Evolutionary conservation across 2,888 invertebrate species (phyloP).

Genomic region (Belgica antarctica): DNA sequence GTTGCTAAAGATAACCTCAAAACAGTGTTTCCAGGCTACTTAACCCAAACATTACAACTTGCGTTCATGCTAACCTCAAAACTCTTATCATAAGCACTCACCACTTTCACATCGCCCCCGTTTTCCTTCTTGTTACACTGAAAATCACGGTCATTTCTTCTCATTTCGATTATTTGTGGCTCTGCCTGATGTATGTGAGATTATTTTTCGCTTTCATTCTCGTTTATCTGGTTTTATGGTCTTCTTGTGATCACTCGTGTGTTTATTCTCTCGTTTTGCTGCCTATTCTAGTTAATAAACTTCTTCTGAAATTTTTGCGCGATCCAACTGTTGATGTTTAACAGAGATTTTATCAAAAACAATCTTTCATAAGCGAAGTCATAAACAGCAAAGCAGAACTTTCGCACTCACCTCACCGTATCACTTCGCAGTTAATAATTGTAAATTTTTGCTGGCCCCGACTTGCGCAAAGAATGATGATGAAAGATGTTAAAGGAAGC

Average conservation of each 20-base stretch:
- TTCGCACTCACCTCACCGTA: conserved; percentile 2
- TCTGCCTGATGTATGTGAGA: not conserved
- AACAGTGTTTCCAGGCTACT: too few relatives aligned
- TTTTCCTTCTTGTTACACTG: not conserved
- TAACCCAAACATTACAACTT: too few relatives aligned
- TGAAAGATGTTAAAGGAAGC: not conserved
- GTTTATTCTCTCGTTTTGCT: not conserved
- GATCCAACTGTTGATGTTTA: not conserved
- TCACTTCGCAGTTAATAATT: conserved; percentile 12
- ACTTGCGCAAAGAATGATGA: not conserved
- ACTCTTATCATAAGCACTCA: not conserved
- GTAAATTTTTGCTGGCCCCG: not conserved
- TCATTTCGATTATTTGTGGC: not conserved
- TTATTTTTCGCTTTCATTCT: conserved; percentile 32
- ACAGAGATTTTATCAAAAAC: conserved; percentile 18
- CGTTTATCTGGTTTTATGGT: conserved; percentile 28
- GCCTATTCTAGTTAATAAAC: conserved; percentile 1
- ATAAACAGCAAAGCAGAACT: not conserved
- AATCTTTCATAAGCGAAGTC: conserved; percentile 1
- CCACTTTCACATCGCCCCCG: not conserved
- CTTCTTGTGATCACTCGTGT: conserved; percentile 12
- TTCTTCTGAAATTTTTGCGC: not conserved
- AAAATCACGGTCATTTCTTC: not conserved
- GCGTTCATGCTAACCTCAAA: too few relatives aligned
- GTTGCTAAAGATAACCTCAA: too few relatives aligned